Percentiles rank a stretch among this genome's conserved stretches.
Conservation (phyloP, 2,797 vertebrate species). For the Sebastes vulpes region DNA sequence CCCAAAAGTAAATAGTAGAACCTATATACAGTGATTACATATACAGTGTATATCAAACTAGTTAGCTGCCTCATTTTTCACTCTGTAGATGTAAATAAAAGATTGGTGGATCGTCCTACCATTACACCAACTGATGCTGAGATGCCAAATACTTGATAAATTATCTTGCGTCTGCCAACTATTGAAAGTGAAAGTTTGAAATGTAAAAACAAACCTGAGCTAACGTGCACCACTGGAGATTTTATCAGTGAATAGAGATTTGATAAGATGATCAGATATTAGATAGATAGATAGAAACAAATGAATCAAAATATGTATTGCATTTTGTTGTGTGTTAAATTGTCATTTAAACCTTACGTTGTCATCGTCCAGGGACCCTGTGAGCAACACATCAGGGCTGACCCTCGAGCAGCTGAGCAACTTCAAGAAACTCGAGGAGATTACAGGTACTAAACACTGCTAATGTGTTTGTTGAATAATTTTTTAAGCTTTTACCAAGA, state of each 20-base stretch:
- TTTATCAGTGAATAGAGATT: not conserved
- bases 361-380: conserved; percentile 76
- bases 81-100: not conserved
- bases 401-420: conserved; percentile 85
- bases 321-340: not conserved
- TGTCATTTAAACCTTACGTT: not conserved
- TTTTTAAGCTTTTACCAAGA: not conserved
- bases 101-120: not conserved
- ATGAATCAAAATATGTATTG: not conserved
- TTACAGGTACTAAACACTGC: conserved; percentile 88
- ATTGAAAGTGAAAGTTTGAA: not conserved
- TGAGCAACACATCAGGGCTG: conserved; percentile 84
- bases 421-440: conserved; percentile 92
- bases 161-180: not conserved
- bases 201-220: not conserved
- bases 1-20: not conserved
- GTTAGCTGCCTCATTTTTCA: not conserved
- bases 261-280: not conserved
- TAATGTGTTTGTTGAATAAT: not conserved
- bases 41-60: not conserved
- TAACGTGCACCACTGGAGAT: not conserved
- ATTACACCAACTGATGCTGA: not conserved
- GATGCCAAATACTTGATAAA: not conserved
- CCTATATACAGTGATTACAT: not conserved
- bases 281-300: not conserved